phyloP scores from a whole-genome alignment of 2,113 vertebrate genomes.

The Paracanthobrama guichenoti region DNA sequence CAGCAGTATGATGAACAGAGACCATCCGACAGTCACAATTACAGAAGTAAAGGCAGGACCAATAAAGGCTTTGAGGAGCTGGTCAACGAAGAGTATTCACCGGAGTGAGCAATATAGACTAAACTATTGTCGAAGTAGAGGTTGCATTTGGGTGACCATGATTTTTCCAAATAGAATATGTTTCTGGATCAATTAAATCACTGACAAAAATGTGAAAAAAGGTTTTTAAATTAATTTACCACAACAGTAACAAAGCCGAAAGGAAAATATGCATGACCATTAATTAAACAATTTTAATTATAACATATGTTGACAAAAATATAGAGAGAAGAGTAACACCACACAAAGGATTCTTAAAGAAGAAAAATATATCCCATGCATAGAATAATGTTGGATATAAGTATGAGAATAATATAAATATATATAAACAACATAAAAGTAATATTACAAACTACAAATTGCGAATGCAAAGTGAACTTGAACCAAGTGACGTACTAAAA shows the following conservation, averaged over 20 bases:
- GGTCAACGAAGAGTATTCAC: conserved; percentile 35
- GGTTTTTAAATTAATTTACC: not conserved
- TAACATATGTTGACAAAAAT: not conserved
- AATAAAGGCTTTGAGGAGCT: conserved; percentile 48
- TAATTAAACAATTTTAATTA: not conserved
- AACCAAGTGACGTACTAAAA: no score
- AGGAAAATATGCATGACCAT: not conserved
- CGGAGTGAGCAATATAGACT: conserved; percentile 6
- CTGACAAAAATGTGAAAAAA: not conserved
- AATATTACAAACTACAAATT: no score
- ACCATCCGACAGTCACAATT: conserved; percentile 34
- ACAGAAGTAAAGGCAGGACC: conserved; percentile 66
- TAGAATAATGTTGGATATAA: no score
- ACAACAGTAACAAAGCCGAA: not conserved
- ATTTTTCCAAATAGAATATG: not conserved
- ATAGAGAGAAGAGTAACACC: no score
- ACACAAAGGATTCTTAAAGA: not conserved
- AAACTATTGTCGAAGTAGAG: not conserved
- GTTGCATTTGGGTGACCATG: not conserved
- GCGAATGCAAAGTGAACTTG: no score
- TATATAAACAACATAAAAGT: not conserved
- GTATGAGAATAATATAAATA: not conserved
- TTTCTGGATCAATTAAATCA: not conserved
- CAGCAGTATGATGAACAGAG: conserved; percentile 29
- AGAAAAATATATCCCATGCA: no score